A percentile compares a stretch with the other conserved stretches of the same genome.
Conservation (phyloP, 1,140 invertebrate species). For the Drosophila subobscura region DNA sequence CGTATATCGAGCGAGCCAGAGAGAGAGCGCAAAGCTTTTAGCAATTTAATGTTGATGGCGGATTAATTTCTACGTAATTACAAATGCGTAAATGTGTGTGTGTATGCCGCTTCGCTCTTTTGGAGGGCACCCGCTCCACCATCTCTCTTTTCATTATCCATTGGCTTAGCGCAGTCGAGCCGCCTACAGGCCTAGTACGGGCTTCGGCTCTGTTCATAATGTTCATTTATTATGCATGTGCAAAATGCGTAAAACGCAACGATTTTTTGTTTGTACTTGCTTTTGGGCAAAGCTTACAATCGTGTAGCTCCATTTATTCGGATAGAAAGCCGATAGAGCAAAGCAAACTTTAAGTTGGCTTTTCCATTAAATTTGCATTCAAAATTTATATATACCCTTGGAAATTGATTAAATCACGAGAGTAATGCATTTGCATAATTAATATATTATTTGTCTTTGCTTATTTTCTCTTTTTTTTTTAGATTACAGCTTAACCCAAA, state of each 20-base stretch:
- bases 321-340: slow-evolving; percentile 19
- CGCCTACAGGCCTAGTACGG: slow-evolving; percentile 18
- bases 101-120: slow-evolving; percentile 13
- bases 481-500: too few relatives aligned
- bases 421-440: too few relatives aligned
- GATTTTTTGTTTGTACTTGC: slow-evolving; percentile 14
- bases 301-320: slow-evolving; percentile 28
- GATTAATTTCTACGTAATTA: slow-evolving; percentile 80
- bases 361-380: too few relatives aligned
- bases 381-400: too few relatives aligned
- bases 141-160: slow-evolving; percentile 36
- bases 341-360: slow-evolving; percentile 4
- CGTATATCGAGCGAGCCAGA: too few relatives aligned
- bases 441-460: too few relatives aligned
- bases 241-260: slow-evolving; percentile 56
- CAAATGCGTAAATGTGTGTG: slow-evolving; percentile 72
- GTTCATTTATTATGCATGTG: slow-evolving; percentile 76
- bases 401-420: too few relatives aligned
- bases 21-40: slow-evolving; percentile 41
- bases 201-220: too few relatives aligned
- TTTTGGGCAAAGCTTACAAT: slow-evolving; percentile 4
- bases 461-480: too few relatives aligned
- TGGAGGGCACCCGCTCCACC: slow-evolving; percentile 15
- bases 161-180: slow-evolving; percentile 37
- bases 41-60: slow-evolving; percentile 79